Evolutionary conservation across 2,113 vertebrate species (phyloP), one percentile per base, ranked within the genome.

Genomic region (Zonotrichia leucophrys): DNA sequence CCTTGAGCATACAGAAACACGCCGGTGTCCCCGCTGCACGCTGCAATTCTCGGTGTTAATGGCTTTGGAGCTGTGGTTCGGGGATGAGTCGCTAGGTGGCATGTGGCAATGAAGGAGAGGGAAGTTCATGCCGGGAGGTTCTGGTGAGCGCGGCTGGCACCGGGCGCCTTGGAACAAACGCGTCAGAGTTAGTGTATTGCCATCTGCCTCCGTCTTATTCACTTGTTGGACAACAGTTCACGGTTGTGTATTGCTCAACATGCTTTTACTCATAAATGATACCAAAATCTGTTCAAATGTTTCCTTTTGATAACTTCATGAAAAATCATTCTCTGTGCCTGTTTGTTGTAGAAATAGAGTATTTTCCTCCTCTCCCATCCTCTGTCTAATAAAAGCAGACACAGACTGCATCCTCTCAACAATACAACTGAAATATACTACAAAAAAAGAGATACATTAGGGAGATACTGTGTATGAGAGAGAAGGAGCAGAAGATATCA

Each of bases 81-180:
- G 63, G 4, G 15, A 30, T 20, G 31, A 62, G 83, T 60, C 96
- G 47, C 94, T 96, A 95, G 94, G 81, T 97, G 96, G 96, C 97
- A 94, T 69, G 78, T 90, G 92, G 67, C 83, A 74, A 59, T 93
- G 96, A 69, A 50, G 52, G 63, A 94, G 87, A 91, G 44, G 44
- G 56, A 87, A 81, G 59, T 79, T 39, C 35, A 35, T 59, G 2
- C 0, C 28, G 47, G 59, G 68, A 64, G n/a, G 35, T 73, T 93
- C 78, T 66, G 44, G 39, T 3, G 78, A 64, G 33, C 1, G 4
- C 78, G 69, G 88, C 78, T 83, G 92, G 52, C 92, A 1, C 79
- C 44, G 47, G 42, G 11, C 0, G 6, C 42, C 39, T 84, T 66
- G 88, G 52, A 89, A 86, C 62, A 76, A 73, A 35, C 63, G 28